Base-by-base conservation (phyloP, 2,888 invertebrate genomes). In the Eupithecia vulgata region DNA sequence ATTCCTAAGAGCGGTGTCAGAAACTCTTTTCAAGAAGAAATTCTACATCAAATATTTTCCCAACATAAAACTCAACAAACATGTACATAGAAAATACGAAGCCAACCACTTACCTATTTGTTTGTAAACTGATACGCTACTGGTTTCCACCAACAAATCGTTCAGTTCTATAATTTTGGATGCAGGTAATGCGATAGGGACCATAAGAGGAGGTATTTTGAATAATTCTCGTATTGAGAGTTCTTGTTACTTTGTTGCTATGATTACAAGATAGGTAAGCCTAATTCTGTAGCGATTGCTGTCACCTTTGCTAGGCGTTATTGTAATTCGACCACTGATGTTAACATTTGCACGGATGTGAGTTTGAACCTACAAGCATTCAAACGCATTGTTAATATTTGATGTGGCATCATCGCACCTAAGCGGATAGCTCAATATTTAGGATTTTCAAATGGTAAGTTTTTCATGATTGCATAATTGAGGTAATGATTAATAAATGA, bases 71-170 rank as follows among this genome's bases (percentile, higher is more conserved):
- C 62, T n/a, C 7, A 10, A 62, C 52, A 62, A 62, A 64, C 62
- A 64, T 37, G 35, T 37, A n/a, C 7, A 30, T 67, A 30, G 25
- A 45, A 6, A 42, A 67, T 21, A 52, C 34, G 30, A 35, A 57
- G 10, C 10, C 57, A 57, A 64, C 62, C 62, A 37, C 65, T 70
- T 67, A 65, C 65, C 73, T 66, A 75, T 72, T 70, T 67, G 62
- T 70, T 74, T 72, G 79, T 72, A 79, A 76, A 17, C 30, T 64
- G 68, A 78, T 69, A 75, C 40, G 73, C 74, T 62, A 68, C 72
- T 64, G 68, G 75, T 73, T 77, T 77, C 72, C 74, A 77, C 70
- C 71, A 42, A 68, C 68, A 65, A 73, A 68, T 76, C 61, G 45
- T 67, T n/a, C 37, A 25, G 52, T 64, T 25, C 42, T 21, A n/a